Conservation (phyloP, 2,888 invertebrate genomes). For the Torymus aiolomorphi region DNA sequence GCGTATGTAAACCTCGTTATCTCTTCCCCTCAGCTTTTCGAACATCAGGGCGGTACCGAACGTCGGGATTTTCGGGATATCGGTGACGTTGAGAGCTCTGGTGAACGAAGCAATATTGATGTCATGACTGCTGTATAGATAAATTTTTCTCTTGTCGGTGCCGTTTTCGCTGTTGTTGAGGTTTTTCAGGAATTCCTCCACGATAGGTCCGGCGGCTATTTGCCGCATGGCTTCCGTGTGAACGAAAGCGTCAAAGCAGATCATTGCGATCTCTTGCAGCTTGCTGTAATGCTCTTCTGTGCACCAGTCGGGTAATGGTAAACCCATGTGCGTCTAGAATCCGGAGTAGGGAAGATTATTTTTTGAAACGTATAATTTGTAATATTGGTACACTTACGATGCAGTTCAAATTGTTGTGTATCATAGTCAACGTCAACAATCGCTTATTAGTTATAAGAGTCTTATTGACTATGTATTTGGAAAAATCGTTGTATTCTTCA, state of each 20-base stretch:
- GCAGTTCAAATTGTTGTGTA: constrained; percentile 1
- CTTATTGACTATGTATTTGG: background rate
- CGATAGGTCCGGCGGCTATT: background rate
- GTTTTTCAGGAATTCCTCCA: constrained; percentile 8
- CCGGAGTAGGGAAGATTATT: too few species aligned
- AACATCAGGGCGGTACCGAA: constrained; percentile 6
- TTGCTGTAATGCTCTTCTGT: background rate
- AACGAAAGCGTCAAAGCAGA: background rate
- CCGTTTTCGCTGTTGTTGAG: background rate
- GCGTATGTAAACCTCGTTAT: constrained; percentile 6
- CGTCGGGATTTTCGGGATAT: background rate
- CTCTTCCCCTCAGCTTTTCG: constrained; percentile 1
- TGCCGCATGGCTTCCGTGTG: background rate
- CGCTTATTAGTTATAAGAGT: background rate
- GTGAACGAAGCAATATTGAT: background rate
- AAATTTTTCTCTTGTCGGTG: background rate
- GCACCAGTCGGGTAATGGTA: constrained; percentile 21
- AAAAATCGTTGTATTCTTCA: constrained; percentile 4
- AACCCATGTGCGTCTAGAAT: constrained; percentile 8
- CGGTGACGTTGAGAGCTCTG: constrained; percentile 14
- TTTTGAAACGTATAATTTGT: too few species aligned
- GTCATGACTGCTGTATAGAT: constrained; percentile 18
- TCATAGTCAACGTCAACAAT: background rate
- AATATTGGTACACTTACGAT: background rate
- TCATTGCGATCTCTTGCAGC: background rate